Evolutionary conservation across 2,797 vertebrate genomes (phyloP).

Genomic region (Nannoperca obscura): DNA sequence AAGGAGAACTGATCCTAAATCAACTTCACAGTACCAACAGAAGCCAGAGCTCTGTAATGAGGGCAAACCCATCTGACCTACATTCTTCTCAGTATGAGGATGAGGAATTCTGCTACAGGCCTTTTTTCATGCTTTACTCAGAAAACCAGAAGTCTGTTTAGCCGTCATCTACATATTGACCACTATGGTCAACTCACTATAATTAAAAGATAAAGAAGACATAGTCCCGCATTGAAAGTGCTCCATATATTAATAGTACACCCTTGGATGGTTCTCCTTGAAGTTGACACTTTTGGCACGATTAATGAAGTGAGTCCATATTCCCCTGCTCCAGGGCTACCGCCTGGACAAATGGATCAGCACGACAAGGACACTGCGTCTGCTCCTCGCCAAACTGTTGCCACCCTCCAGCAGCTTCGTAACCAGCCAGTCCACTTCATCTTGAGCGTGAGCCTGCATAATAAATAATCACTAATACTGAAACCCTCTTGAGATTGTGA

Average conservation of each 20-base stretch:
- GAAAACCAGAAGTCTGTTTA: conserved; percentile 39
- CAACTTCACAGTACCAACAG: conserved; percentile 54
- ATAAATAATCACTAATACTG: conserved; percentile 71
- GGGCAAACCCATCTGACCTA: conserved; percentile 73
- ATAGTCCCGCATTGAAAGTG: conserved; percentile 34
- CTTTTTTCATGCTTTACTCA: conserved; percentile 36
- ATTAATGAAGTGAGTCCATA: conserved; percentile 80
- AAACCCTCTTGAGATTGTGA: conserved; percentile 59
- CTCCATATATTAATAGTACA: conserved; percentile 64
- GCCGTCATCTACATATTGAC: conserved; percentile 41
- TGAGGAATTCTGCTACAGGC: conserved; percentile 45
- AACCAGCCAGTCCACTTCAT: conserved; percentile 61
- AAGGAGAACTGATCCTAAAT: conserved; percentile 72
- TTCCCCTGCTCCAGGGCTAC: conserved; percentile 56
- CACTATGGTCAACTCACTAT: conserved; percentile 50
- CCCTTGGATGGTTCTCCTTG: conserved; percentile 74
- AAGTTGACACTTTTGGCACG: conserved; percentile 73
- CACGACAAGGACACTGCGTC: conserved; percentile 77
- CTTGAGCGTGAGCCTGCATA: conserved; percentile 70
- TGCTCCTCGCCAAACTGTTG: conserved; percentile 52
- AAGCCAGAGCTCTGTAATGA: conserved; percentile 71
- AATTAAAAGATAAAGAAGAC: conserved; percentile 69
- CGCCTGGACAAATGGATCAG: conserved; percentile 71
- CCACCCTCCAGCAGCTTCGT: conserved; percentile 15
- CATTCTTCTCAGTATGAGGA: conserved; percentile 64